A percentile compares a stretch with the other conserved stretches of the same genome.
Conservation (phyloP, 2,113 vertebrate genomes). For the Spea bombifrons region DNA sequence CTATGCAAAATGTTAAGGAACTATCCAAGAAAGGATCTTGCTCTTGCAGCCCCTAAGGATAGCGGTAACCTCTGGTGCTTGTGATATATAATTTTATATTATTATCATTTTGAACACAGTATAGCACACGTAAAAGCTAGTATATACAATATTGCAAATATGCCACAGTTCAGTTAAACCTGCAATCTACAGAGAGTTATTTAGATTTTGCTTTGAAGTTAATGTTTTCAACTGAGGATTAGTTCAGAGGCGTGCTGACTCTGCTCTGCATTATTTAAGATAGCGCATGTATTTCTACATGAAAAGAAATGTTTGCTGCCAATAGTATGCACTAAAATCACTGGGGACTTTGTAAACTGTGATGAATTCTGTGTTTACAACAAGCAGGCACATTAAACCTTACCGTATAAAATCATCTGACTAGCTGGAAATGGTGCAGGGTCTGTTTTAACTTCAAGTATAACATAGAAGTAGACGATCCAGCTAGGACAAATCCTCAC, state of each 20-base stretch:
- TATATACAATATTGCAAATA: neutral
- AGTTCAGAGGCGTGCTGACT: slow-evolving; percentile 29
- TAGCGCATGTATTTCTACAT: slow-evolving; percentile 32
- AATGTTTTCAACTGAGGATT: slow-evolving; percentile 33
- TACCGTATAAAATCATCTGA: no score
- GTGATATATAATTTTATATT: no score
- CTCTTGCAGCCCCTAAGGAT: no score
- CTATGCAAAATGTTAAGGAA: no score
- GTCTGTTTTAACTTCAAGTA: no score
- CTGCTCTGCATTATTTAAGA: slow-evolving; percentile 42
- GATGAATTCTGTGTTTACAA: slow-evolving; percentile 30
- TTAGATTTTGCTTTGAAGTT: slow-evolving; percentile 35
- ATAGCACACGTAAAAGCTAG: neutral
- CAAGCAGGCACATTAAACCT: neutral
- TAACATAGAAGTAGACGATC: no score
- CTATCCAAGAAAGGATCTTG: no score
- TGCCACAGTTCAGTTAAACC: slow-evolving; percentile 13
- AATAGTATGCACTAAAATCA: slow-evolving; percentile 31
- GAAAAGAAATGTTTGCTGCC: slow-evolving; percentile 37
- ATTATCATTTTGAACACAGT: no score
- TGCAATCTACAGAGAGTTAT: slow-evolving; percentile 30
- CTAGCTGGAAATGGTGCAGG: no score
- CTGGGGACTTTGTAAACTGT: slow-evolving; percentile 32
- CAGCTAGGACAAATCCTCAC: no score
- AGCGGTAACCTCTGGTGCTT: no score